These are phyloP conservation scores for Platyura marginata DNA, from an alignment of 1,140 invertebrate species.

Conservation along the genomic window DNA sequence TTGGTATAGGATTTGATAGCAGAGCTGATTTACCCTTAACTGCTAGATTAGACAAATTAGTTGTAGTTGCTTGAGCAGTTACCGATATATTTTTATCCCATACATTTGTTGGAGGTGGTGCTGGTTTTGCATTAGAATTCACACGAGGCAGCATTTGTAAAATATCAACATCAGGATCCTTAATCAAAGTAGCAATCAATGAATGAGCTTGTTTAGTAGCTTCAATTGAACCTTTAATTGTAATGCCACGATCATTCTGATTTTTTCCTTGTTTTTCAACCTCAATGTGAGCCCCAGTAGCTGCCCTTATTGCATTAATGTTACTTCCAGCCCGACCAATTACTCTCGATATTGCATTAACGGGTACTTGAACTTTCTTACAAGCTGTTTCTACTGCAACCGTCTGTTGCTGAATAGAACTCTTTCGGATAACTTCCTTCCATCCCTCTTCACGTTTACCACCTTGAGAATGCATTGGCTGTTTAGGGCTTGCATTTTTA, in stretches of 20 bases:
- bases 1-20: constrained; percentile 10
- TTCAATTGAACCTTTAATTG: constrained; percentile 84
- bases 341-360: constrained; percentile 85
- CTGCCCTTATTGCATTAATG: constrained; percentile 88
- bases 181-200: constrained; percentile 70
- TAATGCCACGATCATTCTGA: constrained; percentile 83
- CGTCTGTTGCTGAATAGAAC: constrained; percentile 24
- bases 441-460: constrained; percentile 70
- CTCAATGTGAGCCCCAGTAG: constrained; percentile 92
- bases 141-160: constrained; percentile 59
- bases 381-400: constrained; percentile 16
- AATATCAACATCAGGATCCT: constrained; percentile 86
- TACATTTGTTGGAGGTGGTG: constrained; percentile 3
- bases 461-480: not conserved
- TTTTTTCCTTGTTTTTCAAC: constrained; percentile 93
- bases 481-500: not conserved
- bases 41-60: not conserved
- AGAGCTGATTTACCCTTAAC: constrained; percentile 4
- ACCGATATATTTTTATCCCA: too few relatives aligned
- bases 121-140: constrained; percentile 28
- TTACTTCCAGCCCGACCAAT: constrained; percentile 92
- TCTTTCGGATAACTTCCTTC: constrained; percentile 90
- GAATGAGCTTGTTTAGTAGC: constrained; percentile 76
- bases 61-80: constrained; percentile 11
- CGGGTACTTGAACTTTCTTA: constrained; percentile 82